A percentile compares a stretch with the other conserved stretches of the same genome.
Conservation (phyloP, 37 sponge, comb jelly and placozoan genomes). For the Ianthella basta region DNA sequence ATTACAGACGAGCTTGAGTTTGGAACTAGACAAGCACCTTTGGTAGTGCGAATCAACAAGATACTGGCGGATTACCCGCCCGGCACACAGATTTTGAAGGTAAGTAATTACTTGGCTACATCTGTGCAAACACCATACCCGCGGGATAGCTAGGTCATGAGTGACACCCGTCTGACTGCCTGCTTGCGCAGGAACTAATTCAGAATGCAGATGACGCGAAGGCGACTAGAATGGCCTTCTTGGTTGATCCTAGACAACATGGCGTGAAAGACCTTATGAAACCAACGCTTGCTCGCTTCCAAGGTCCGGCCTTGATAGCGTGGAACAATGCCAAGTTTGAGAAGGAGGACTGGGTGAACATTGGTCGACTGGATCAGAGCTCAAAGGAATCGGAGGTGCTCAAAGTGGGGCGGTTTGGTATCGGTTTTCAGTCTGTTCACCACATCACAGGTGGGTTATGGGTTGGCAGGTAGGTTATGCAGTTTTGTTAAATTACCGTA, state of each 20-base stretch:
- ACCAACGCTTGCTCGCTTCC: conserved; percentile 37
- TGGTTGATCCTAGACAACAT: conserved; percentile 62
- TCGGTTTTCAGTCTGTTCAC: conserved; percentile 82
- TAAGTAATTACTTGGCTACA: background rate
- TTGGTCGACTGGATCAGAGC: conserved; percentile 62
- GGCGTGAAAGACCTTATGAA: conserved; percentile 24
- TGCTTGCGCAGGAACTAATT: conserved; percentile 56
- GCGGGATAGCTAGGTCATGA: too few relatives aligned
- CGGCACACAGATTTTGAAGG: background rate
- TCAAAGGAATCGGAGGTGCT: conserved; percentile 61
- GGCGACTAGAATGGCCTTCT: conserved; percentile 59
- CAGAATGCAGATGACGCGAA: conserved; percentile 87
- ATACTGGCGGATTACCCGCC: background rate
- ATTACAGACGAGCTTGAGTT: background rate
- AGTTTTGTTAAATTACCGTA: too few relatives aligned
- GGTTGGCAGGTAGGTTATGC: conserved; percentile 47
- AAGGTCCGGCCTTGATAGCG: conserved; percentile 78
- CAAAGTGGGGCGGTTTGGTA: conserved; percentile 86
- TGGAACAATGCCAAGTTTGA: conserved; percentile 70
- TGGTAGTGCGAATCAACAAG: background rate
- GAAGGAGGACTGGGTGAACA: conserved; percentile 71
- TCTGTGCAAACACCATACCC: too few relatives aligned
- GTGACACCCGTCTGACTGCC: too few relatives aligned
- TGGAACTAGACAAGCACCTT: background rate
- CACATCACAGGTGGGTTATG: conserved; percentile 81